Evolutionary conservation across 2,888 invertebrate genomes (phyloP).

Genomic region (Lamproptera curius): DNA sequence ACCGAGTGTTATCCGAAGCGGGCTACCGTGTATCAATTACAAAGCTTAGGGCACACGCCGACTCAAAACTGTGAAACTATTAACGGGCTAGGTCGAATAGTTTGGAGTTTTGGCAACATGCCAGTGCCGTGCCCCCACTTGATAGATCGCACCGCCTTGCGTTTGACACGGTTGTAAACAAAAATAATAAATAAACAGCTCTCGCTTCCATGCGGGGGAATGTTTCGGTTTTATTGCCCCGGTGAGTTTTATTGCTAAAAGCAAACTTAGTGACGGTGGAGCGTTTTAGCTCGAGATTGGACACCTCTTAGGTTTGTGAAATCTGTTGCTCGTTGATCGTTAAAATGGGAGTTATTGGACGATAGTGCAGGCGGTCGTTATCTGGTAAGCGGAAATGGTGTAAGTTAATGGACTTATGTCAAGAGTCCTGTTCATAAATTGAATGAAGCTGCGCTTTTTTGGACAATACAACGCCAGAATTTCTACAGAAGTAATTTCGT

Average conservation of each 20-base stretch:
- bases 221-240: conserved; percentile 47
- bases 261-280: conserved; percentile 51
- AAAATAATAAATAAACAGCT: conserved; percentile 63
- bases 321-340: conserved; percentile 8
- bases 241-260: conserved; percentile 56
- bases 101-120: conserved; percentile 65
- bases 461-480: too few relatives aligned
- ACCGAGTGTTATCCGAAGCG: too few relatives aligned
- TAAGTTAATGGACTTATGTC: conserved; percentile 1
- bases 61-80: conserved; percentile 63
- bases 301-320: conserved; percentile 22
- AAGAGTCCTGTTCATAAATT: too few relatives aligned
- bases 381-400: neutral
- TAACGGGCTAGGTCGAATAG: conserved; percentile 57
- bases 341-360: neutral
- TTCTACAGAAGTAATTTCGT: too few relatives aligned
- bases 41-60: conserved; percentile 49
- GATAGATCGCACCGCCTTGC: conserved; percentile 61
- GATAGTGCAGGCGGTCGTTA: neutral
- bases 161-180: conserved; percentile 66
- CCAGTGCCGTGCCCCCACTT: conserved; percentile 48
- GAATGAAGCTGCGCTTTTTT: too few relatives aligned
- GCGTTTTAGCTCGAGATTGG: conserved; percentile 30
- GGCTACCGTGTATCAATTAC: conserved; percentile 55
- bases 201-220: conserved; percentile 26